These are phyloP conservation scores for Manacus vitellinus DNA, from an alignment of 2,113 vertebrate genomes.

Conservation along the genomic window DNA sequence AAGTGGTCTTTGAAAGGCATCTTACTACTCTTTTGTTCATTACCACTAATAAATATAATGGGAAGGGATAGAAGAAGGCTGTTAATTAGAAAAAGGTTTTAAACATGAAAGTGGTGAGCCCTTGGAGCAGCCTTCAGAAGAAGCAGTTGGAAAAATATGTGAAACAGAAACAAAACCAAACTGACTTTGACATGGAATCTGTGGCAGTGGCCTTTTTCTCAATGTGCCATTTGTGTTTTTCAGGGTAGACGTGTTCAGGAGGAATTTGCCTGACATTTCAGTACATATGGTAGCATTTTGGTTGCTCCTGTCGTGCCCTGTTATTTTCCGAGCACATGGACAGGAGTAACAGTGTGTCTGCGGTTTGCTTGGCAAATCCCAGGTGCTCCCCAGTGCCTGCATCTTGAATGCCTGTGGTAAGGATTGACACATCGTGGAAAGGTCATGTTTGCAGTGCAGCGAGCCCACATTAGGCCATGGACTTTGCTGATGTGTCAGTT, in stretches of 20 bases:
- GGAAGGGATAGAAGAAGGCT: not conserved
- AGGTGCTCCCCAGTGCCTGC: not conserved
- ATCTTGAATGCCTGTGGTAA: accelerated
- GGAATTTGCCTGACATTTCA: not conserved
- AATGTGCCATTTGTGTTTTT: not conserved
- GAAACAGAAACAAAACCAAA: not conserved
- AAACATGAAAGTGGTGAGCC: not conserved
- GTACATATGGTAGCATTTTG: not conserved
- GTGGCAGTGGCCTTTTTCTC: not conserved
- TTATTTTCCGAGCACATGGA: not conserved
- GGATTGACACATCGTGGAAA: not conserved
- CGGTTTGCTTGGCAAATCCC: not conserved
- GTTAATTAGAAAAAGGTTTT: not conserved
- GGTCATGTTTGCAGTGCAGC: not conserved
- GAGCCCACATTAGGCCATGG: not conserved
- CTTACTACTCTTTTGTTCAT: not conserved
- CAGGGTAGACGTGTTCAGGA: not conserved
- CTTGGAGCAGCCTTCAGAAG: not conserved
- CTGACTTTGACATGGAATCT: not conserved
- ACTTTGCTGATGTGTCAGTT: not conserved
- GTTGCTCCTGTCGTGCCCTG: accelerated
- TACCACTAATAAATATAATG: not conserved
- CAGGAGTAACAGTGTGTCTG: not conserved
- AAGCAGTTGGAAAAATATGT: not conserved
- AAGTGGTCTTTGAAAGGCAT: not conserved